Percentiles rank a stretch among this genome's conserved stretches.
These are phyloP conservation scores for Papilio dardanus DNA, from an alignment of 1,140 invertebrate genomes.

Conservation along the genomic window DNA sequence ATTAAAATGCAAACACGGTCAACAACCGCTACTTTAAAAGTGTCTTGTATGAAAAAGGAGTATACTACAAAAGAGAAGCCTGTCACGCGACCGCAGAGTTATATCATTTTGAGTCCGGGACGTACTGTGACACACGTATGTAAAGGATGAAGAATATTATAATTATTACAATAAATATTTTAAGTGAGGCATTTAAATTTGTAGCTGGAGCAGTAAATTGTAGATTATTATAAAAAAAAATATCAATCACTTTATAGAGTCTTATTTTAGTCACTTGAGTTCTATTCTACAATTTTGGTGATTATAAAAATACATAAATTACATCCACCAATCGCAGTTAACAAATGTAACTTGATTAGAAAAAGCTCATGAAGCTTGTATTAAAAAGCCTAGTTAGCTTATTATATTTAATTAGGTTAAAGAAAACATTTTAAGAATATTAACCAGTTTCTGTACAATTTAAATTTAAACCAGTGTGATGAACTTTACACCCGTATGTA, in stretches of 20 bases:
- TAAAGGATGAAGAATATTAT: constrained; percentile 12
- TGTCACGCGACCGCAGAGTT: constrained; percentile 44
- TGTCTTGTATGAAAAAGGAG: constrained; percentile 45
- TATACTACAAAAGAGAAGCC: constrained; percentile 39
- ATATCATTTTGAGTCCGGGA: constrained; percentile 39
- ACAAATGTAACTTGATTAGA: no score
- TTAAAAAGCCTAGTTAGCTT: no score
- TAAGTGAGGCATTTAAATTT: not conserved
- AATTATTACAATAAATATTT: constrained; percentile 21
- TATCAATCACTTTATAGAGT: no score
- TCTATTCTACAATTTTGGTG: no score
- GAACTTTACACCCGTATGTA: constrained; percentile 42
- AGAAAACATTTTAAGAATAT: no score
- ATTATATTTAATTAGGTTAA: no score
- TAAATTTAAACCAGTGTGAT: not conserved
- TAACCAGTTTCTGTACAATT: not conserved
- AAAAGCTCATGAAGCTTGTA: no score
- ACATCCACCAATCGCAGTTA: no score
- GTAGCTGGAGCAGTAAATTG: no score
- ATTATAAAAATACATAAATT: no score
- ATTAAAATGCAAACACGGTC: constrained; percentile 33
- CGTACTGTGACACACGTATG: constrained; percentile 25
- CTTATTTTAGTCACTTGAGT: no score
- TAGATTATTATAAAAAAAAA: no score
- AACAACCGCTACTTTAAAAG: constrained; percentile 45